Evolutionary conservation across 1,140 invertebrate genomes (phyloP), one percentile per base, ranked within the genome.

Genomic region (Anastrepha obliqua): DNA sequence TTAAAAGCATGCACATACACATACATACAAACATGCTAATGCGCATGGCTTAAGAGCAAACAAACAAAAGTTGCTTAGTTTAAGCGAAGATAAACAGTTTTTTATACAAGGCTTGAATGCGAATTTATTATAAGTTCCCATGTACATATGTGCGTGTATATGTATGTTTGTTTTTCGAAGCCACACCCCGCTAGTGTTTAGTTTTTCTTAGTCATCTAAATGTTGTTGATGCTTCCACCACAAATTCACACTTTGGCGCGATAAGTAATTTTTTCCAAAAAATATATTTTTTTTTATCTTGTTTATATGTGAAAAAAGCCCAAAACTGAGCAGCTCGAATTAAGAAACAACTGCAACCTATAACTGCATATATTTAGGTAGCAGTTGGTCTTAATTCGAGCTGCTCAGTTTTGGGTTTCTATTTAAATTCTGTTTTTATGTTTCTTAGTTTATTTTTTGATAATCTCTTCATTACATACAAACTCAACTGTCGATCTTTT

Each of bases 381-480:
- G 29, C 20, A 9, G n/a, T 65, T 20, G 20, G 15, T 7, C 47
- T 81, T 81, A 55, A 81, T 81, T 81, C 20, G 47, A 81, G 74
- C 20, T 67, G 70, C 17, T 4, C 13, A n/a, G 44, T 42, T 67
- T 39, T 3, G 9, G 20, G 11, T 42, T 67, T 67, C 20, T 39
- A n/a, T 47, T 74, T 81, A 15, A 62, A n/a, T 62, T 5, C 4
- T 13, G 15, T 5, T 62, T 62, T 62, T 62, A 15, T 62, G 9
- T 17, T 13, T 17, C 60, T 62, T 62, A 62, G 3, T 11, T 20
- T 29, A 81, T 11, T 51, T 55, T 58, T 11, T 47, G 29, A 29
- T n/a, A 81, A 20, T 81, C 20, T 55, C 74, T 81, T 58, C 47
- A 55, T 81, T 81, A 15, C 67, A 74, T 74, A 44, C 15, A 15